A percentile compares a stretch with the other conserved stretches of the same genome.
Conservation (phyloP, 1,140 invertebrate species). For the Mya arenaria region DNA sequence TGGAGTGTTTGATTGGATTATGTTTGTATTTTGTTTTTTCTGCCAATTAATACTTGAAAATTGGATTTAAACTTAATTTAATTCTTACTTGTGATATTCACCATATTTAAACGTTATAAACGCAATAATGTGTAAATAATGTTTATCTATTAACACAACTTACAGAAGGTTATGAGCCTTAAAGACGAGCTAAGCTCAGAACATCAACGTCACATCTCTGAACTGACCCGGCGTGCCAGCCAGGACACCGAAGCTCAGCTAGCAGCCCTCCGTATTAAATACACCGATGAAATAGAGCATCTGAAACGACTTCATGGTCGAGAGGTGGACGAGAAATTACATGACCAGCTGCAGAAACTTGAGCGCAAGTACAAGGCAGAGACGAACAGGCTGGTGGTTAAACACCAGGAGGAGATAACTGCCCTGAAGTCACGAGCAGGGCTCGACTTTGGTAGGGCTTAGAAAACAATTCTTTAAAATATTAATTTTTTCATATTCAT, state of each 20-base stretch:
- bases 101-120: too few species aligned
- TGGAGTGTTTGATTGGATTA: too few species aligned
- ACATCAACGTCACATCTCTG: constrained; percentile 67
- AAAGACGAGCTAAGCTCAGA: constrained; percentile 66
- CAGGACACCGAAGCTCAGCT: constrained; percentile 65
- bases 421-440: constrained; percentile 46
- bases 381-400: constrained; percentile 61
- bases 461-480: not conserved
- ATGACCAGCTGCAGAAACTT: constrained; percentile 64
- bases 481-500: too few species aligned
- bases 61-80: too few species aligned
- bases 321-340: constrained; percentile 65
- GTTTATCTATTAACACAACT: too few species aligned
- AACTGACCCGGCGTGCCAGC: constrained; percentile 58
- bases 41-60: too few species aligned
- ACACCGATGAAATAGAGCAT: constrained; percentile 70
- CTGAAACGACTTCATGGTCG: constrained; percentile 60
- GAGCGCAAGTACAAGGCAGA: constrained; percentile 69
- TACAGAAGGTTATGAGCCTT: constrained; percentile 72
- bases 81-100: too few species aligned
- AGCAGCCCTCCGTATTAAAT: constrained; percentile 64
- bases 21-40: too few species aligned
- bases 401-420: constrained; percentile 70
- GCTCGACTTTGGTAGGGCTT: constrained; percentile 56
- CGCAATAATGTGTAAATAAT: too few species aligned